Conservation (phyloP, 2,797 vertebrate species). For the Allobates femoralis region DNA sequence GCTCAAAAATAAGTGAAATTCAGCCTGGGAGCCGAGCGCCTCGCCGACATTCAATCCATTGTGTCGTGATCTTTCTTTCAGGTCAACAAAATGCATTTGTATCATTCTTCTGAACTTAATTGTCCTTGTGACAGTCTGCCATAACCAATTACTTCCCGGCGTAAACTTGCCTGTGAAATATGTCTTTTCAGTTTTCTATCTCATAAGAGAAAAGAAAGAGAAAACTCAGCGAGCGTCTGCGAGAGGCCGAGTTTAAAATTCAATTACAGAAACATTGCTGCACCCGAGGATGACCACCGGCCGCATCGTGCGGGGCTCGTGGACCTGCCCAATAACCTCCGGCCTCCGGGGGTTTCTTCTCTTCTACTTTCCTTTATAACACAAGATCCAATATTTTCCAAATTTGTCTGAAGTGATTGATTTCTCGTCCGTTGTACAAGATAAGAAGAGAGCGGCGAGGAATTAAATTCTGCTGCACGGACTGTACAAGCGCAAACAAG, state of each 20-base stretch:
- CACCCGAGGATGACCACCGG: constrained; percentile 37
- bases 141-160: constrained; percentile 41
- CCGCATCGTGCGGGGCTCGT: constrained; percentile 18
- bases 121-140: constrained; percentile 52
- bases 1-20: not conserved
- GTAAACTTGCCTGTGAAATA: constrained; percentile 48
- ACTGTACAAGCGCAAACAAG: not conserved
- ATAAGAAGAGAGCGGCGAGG: constrained; percentile 17
- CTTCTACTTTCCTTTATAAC: constrained; percentile 36
- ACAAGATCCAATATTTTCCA: constrained; percentile 54
- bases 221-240: constrained; percentile 8
- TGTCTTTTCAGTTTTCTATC: constrained; percentile 44
- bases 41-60: not conserved
- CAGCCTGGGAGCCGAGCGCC: not conserved
- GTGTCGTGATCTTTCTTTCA: constrained; percentile 37
- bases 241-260: constrained; percentile 47
- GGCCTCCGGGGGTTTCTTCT: constrained; percentile 26
- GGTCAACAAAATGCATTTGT: constrained; percentile 31
- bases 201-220: constrained; percentile 12
- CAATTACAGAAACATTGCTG: constrained; percentile 47
- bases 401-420: constrained; percentile 61
- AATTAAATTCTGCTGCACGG: constrained; percentile 38
- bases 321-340: constrained; percentile 33
- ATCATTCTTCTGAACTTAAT: constrained; percentile 51
- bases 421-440: constrained; percentile 32